Conservation (phyloP, 53 echinoderm and acorn worm species). For the Apostichopus leukothele region DNA sequence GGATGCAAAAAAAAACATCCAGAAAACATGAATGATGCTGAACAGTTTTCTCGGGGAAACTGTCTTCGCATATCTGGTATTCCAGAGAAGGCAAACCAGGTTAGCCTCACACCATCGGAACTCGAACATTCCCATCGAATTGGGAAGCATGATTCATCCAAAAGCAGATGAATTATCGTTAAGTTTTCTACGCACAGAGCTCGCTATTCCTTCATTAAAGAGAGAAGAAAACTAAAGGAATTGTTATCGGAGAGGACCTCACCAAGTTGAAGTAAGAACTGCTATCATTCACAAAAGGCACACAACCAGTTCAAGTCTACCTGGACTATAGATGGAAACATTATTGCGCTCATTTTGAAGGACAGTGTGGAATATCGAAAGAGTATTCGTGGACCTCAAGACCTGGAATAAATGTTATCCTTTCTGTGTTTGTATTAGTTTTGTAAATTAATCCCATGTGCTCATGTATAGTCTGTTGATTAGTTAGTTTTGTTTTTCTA, state of each 20-base stretch:
- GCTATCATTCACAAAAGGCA: neutral
- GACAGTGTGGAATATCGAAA: neutral
- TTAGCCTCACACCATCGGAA: too few species aligned
- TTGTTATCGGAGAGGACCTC: neutral
- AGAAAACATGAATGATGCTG: neutral
- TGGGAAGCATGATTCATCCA: too few species aligned
- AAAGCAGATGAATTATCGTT: neutral
- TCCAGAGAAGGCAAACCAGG: neutral
- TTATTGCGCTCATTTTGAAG: neutral
- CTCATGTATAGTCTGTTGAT: too few species aligned
- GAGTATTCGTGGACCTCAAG: slow-evolving; percentile 9
- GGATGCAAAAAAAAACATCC: too few species aligned
- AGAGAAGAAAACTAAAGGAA: slow-evolving; percentile 2
- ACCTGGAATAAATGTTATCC: too few species aligned
- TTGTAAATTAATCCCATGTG: too few species aligned
- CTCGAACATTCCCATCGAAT: too few species aligned
- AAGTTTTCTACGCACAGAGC: slow-evolving; percentile 21
- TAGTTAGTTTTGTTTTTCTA: too few species aligned
- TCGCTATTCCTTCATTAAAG: neutral
- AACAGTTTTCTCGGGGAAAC: neutral
- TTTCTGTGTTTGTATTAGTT: too few species aligned
- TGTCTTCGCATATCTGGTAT: slow-evolving; percentile 12
- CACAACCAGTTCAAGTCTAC: neutral
- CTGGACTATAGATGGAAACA: slow-evolving; percentile 15
- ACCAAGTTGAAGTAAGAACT: neutral